These are phyloP conservation scores for Pterostichus madidus DNA, from an alignment of 2,888 invertebrate species.

Conservation along the genomic window DNA sequence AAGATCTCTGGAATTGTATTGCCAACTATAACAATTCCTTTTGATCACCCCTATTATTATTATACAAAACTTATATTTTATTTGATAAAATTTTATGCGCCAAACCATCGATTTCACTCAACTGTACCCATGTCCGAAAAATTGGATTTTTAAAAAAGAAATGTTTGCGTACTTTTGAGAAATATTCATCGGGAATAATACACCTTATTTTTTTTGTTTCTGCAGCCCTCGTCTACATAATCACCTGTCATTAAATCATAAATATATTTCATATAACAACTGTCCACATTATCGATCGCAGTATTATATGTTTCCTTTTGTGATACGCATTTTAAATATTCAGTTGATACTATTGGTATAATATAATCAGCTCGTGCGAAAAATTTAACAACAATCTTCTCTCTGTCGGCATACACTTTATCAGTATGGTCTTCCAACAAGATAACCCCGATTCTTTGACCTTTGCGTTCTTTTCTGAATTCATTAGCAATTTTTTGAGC, in stretches of 20 bases:
- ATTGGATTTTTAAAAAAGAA: conserved; percentile 15
- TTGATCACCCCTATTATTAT: too few species aligned
- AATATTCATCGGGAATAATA: conserved; percentile 68
- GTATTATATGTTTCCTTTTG: conserved; percentile 6
- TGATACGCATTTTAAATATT: conserved; percentile 67
- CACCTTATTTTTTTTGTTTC: conserved; percentile 67
- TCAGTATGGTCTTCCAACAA: conserved; percentile 66
- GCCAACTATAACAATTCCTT: too few species aligned
- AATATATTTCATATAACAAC: conserved; percentile 67
- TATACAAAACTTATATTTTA: background rate
- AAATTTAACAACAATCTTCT: conserved; percentile 66
- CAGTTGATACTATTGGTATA: conserved; percentile 67
- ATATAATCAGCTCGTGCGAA: conserved; percentile 67
- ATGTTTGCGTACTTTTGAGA: conserved; percentile 42
- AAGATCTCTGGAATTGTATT: too few species aligned
- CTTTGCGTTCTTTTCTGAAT: conserved; percentile 62
- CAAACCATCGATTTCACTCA: conserved; percentile 35
- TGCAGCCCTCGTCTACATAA: conserved; percentile 66
- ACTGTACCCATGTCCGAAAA: conserved; percentile 52
- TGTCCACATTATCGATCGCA: conserved; percentile 64
- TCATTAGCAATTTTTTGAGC: conserved; percentile 55
- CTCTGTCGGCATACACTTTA: conserved; percentile 62
- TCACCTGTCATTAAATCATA: conserved; percentile 65
- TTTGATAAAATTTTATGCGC: conserved; percentile 48
- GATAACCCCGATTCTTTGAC: conserved; percentile 65